Conservation (phyloP, 2,888 invertebrate genomes). For the Caenorhabditis doughertyi region DNA sequence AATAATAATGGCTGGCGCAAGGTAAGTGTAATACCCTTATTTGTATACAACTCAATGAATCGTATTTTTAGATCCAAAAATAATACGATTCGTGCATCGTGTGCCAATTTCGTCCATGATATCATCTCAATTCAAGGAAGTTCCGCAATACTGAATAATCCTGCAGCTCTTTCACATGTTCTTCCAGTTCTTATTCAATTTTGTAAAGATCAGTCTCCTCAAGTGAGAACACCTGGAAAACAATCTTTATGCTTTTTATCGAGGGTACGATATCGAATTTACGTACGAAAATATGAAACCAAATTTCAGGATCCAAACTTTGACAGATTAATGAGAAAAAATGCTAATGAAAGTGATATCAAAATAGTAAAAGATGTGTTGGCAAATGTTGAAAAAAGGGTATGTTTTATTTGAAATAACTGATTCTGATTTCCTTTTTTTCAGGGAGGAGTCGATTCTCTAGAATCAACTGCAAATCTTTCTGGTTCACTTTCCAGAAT, state of each 20-base stretch:
- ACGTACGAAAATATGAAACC: background rate
- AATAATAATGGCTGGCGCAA: constrained; percentile 83
- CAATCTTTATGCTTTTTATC: constrained; percentile 66
- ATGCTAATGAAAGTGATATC: constrained; percentile 64
- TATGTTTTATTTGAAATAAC: constrained; percentile 2
- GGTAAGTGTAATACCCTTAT: constrained; percentile 46
- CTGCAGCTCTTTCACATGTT: constrained; percentile 47
- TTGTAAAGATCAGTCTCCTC: constrained; percentile 68
- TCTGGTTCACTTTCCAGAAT: constrained; percentile 62
- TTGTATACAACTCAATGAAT: background rate
- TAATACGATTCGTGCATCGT: constrained; percentile 90
- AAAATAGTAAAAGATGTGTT: constrained; percentile 67
- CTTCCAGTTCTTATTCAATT: constrained; percentile 67
- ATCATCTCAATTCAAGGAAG: constrained; percentile 88
- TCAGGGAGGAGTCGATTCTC: constrained; percentile 68
- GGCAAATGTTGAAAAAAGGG: constrained; percentile 68
- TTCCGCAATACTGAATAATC: constrained; percentile 85
- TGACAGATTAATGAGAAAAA: constrained; percentile 69
- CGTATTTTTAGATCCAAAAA: constrained; percentile 88
- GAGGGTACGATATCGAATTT: constrained; percentile 48
- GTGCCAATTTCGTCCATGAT: constrained; percentile 87
- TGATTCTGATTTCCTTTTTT: background rate
- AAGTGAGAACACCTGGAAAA: constrained; percentile 69
- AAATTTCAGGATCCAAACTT: constrained; percentile 66
- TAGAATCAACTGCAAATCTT: constrained; percentile 63